Percentiles rank a stretch among this genome's conserved stretches.
Evolutionary conservation across 2,113 vertebrate genomes (phyloP).

Genomic region (Miniopterus natalensis): DNA sequence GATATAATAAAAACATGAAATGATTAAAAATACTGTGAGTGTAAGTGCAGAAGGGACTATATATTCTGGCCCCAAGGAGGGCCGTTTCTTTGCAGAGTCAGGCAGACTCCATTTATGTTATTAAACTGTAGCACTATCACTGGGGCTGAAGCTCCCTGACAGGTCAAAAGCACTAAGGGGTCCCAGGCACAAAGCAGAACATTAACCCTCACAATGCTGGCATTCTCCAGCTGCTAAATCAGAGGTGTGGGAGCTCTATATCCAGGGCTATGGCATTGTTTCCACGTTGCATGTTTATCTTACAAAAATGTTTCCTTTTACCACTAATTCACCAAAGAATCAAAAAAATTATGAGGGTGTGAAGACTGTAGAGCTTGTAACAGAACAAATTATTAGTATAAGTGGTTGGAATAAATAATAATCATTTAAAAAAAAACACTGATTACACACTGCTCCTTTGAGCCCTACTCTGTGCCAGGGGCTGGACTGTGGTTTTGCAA

Average conservation of each 20-base stretch:
- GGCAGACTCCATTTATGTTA: conserved; percentile 72
- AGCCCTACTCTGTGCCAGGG: not conserved
- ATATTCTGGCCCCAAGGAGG: conserved; percentile 57
- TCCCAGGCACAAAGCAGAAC: not conserved
- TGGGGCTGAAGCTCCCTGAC: conserved; percentile 51
- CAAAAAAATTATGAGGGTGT: not conserved
- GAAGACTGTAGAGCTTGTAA: not conserved
- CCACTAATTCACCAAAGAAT: not conserved
- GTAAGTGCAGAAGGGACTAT: conserved; percentile 56
- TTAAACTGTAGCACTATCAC: conserved; percentile 23
- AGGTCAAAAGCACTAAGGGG: conserved; percentile 43
- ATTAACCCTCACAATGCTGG: not conserved
- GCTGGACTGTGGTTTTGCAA: fast-evolving
- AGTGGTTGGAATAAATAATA: not conserved
- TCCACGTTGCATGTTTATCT: not conserved
- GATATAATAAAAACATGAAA: conserved; percentile 69
- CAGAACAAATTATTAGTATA: not conserved
- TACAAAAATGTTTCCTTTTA: conserved; percentile 19
- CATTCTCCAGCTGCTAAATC: not conserved
- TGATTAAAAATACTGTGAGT: conserved; percentile 12
- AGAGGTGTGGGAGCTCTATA: not conserved
- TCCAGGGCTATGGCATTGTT: not conserved
- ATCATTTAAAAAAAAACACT: not conserved
- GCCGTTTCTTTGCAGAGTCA: conserved; percentile 65
- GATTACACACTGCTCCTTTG: not conserved